Conservation (phyloP, 2,797 vertebrate species). For the Helicolenus hilgendorfi region DNA sequence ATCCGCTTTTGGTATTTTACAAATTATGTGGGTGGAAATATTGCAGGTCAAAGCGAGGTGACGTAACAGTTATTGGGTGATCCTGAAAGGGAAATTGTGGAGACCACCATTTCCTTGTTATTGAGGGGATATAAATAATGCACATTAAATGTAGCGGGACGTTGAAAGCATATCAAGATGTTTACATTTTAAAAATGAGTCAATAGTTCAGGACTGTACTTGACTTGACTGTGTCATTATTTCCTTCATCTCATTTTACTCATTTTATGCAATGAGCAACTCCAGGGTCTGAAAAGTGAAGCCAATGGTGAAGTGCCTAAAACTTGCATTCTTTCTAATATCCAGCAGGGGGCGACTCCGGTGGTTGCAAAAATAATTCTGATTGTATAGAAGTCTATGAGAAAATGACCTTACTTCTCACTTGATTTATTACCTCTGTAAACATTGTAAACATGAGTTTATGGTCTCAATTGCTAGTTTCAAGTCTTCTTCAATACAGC, state of each 20-base stretch:
- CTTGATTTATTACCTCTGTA: no score
- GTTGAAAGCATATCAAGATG: neutral
- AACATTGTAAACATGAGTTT: no score
- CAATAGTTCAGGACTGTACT: conserved; percentile 1
- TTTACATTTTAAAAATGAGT: neutral
- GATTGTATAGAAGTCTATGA: no score
- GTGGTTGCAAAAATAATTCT: no score
- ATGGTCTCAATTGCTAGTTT: no score
- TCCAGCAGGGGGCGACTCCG: no score
- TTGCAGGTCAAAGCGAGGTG: neutral
- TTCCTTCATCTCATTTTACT: conserved; percentile 54
- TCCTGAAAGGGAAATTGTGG: neutral
- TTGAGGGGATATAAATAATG: neutral
- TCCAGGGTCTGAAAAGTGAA: no score
- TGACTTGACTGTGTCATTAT: conserved; percentile 6
- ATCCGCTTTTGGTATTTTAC: neutral
- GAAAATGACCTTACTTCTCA: no score
- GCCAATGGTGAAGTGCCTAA: no score
- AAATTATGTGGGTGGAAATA: neutral
- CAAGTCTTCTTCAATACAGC: no score
- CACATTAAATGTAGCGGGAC: neutral
- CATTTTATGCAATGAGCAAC: conserved; percentile 20
- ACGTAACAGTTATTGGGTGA: neutral
- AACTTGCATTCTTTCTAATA: no score
- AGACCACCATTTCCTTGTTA: neutral